Evolutionary conservation across 2,888 invertebrate species (phyloP).

Genomic region (Gibbula magus): DNA sequence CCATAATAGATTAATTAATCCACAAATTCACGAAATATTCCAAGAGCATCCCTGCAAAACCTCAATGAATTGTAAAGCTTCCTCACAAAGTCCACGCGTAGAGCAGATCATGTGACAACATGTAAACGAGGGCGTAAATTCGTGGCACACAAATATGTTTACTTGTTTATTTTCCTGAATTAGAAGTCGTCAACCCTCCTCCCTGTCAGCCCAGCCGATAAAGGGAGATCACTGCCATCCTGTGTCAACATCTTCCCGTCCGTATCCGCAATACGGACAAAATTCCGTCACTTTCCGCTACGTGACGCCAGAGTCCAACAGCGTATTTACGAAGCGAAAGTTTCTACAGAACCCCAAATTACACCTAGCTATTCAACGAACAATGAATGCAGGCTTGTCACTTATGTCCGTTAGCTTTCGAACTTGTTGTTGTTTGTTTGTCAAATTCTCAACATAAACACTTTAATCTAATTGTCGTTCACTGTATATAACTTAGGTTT

Average conservation of each 20-base stretch:
- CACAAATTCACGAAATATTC: no score
- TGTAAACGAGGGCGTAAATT: neutral
- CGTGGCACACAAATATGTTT: neutral
- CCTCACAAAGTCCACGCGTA: no score
- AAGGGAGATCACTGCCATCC: neutral
- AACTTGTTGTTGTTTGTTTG: neutral
- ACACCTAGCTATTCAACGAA: neutral
- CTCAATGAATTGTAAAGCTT: no score
- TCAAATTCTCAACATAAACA: neutral
- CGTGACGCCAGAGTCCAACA: neutral
- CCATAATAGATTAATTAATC: no score
- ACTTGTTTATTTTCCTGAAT: slow-evolving; percentile 11
- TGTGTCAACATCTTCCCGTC: neutral
- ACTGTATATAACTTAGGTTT: no score
- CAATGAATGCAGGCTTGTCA: neutral
- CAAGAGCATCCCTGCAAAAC: no score
- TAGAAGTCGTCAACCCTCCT: neutral
- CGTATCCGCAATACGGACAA: neutral
- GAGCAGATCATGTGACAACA: neutral
- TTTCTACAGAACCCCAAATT: neutral
- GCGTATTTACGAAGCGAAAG: neutral
- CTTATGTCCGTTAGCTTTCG: neutral
- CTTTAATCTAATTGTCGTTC: no score
- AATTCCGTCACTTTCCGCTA: neutral
- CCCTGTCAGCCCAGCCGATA: neutral